Evolutionary conservation across 2,888 invertebrate species (phyloP), one percentile per base, ranked within the genome.

Genomic region (Andrena dorsata): DNA sequence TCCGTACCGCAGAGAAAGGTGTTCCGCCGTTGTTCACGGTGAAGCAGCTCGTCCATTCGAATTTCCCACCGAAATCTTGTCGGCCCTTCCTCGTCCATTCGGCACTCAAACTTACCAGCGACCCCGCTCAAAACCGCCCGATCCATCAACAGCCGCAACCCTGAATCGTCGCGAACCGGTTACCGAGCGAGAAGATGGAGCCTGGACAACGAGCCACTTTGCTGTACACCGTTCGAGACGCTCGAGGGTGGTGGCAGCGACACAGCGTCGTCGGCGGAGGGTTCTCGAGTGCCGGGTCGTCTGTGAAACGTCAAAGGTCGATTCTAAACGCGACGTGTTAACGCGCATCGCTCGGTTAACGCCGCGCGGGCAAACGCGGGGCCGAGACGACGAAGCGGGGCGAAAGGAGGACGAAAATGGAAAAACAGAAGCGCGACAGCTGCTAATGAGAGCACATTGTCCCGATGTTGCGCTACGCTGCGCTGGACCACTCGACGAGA

Each of bases 361-460:
- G 51, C 51, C 51, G 51, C 20, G 51, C 51, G 0, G 10, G n/a
- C 51, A 7, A 51, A n/a, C 51, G 51, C 51, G 20, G 2, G 51
- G 20, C 51, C n/a, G 20, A 51, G 51, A n/a, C 20, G 41, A 16
- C 51, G 51, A 51, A 8, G 20, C n/a, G 51, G 51, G 51, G 51
- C n/a, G 20, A 6, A 51, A 6, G 20, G 51, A 8, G 51, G 51
- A 30, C 3, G 20, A 20, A 28, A 77, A 60, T 65, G 23, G 47
- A 49, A 41, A 75, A 49, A 32, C 41, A n/a, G 8, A 41, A 49
- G 28, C 30, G 23, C 41, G 68, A 72, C 68, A 73, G 72, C 56
- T 70, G 56, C 56, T 77, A 80, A 80, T 77, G 77, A 80, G 80
- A 63, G 35, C 68, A 70, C 63, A 56, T 80, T 72, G 72, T 63